These are phyloP conservation scores for Galbula dea DNA, from an alignment of 2,113 vertebrate genomes.

Conservation along the genomic window DNA sequence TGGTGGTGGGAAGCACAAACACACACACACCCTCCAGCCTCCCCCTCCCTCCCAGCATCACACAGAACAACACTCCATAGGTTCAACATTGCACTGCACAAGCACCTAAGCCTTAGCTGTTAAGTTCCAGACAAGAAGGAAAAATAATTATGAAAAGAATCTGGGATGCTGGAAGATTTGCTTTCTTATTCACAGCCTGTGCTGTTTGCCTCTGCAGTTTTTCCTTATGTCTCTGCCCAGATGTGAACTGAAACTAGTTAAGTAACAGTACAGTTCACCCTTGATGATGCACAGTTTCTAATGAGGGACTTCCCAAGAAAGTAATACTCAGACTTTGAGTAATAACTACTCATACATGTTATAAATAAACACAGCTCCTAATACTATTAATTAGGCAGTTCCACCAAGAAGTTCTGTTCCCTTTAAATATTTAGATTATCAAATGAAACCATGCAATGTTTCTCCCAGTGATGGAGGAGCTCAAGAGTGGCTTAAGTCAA, in stretches of 20 bases:
- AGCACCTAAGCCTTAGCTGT: neutral
- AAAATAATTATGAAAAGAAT: neutral
- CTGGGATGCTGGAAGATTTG: slow-evolving; percentile 3
- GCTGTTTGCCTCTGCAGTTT: neutral
- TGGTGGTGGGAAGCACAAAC: neutral
- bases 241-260: slow-evolving; percentile 53
- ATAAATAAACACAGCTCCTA: slow-evolving; percentile 54
- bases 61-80: rapidly evolving
- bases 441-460: neutral
- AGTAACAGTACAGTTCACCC: slow-evolving; percentile 34
- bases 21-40: rapidly evolving
- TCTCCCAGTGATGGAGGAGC: neutral
- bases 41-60: neutral
- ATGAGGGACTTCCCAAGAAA: slow-evolving; percentile 72
- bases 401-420: neutral
- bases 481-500: neutral
- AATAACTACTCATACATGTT: slow-evolving; percentile 56
- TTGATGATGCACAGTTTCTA: slow-evolving; percentile 63
- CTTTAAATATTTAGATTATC: neutral
- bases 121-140: neutral
- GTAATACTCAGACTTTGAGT: slow-evolving; percentile 47
- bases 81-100: rapidly evolving
- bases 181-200: neutral
- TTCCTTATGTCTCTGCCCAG: neutral
- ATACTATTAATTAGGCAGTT: slow-evolving; percentile 25